Evolutionary conservation across 2,113 vertebrate species (phyloP).

Genomic region (Erythrocebus patas): DNA sequence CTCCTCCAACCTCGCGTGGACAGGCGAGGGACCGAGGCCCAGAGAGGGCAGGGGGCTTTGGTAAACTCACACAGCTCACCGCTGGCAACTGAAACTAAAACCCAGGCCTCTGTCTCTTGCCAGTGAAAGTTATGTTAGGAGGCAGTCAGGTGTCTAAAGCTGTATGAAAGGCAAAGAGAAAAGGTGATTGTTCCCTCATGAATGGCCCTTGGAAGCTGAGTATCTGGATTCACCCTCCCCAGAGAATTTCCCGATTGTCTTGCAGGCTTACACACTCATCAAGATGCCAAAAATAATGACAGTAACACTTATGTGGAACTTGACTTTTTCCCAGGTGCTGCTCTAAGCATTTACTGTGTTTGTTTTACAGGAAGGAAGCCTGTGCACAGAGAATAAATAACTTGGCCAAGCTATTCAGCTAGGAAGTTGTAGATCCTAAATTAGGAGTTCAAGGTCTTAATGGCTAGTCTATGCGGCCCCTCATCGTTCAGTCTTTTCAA

Average conservation of each 20-base stretch:
- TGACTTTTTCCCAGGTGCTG: background rate
- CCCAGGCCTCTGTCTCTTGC: background rate
- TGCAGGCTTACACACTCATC: background rate
- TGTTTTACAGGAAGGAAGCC: background rate
- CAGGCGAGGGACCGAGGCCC: background rate
- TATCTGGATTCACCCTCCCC: background rate
- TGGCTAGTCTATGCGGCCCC: accelerated
- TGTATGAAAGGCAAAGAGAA: background rate
- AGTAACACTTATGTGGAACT: background rate
- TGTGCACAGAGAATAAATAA: background rate
- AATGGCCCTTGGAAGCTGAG: background rate
- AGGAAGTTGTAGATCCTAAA: background rate
- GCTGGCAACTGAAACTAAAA: background rate
- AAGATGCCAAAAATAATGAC: slow-evolving; percentile 10
- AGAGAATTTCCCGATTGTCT: background rate
- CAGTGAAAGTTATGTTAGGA: background rate
- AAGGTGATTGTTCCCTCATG: background rate
- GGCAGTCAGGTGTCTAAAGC: background rate
- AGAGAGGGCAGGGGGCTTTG: background rate
- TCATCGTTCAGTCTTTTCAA: background rate
- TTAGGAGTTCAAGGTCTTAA: background rate
- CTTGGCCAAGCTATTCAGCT: background rate
- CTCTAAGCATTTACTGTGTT: background rate
- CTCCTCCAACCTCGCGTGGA: background rate
- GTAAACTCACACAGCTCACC: background rate